These are phyloP conservation scores for Hirtodrosophila cameraria DNA, from an alignment of 2,888 invertebrate species.

Conservation along the genomic window DNA sequence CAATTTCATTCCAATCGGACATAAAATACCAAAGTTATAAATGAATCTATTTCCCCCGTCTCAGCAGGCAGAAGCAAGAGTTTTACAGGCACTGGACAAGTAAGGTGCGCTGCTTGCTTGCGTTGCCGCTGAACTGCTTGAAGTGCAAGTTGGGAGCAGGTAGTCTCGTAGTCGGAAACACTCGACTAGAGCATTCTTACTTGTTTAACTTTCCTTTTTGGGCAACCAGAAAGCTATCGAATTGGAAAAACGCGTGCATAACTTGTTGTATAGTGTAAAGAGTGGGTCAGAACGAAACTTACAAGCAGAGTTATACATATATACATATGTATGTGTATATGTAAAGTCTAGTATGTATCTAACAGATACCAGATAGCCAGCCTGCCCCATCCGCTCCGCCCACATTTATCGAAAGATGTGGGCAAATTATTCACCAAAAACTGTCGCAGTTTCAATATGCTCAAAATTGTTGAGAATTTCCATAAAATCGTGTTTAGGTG, in stretches of 20 bases:
- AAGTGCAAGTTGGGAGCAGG: no score
- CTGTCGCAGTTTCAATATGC: constrained; percentile 55
- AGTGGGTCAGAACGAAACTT: constrained; percentile 38
- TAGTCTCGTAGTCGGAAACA: no score
- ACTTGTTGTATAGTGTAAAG: constrained; percentile 39
- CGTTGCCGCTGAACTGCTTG: no score
- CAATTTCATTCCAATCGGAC: no score
- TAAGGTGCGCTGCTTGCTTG: no score
- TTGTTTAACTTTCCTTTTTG: constrained; percentile 23
- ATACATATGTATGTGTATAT: neutral
- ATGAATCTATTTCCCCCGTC: no score
- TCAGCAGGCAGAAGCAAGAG: no score
- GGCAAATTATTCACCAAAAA: constrained; percentile 47
- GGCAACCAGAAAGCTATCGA: constrained; percentile 15
- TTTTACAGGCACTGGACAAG: no score
- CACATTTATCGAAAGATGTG: constrained; percentile 39
- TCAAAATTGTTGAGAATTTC: constrained; percentile 40
- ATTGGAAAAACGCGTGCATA: constrained; percentile 49
- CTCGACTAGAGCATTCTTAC: constrained; percentile 17
- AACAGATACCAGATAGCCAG: constrained; percentile 43
- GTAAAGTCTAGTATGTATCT: neutral
- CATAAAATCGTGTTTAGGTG: constrained; percentile 31
- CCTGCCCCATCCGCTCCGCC: constrained; percentile 41
- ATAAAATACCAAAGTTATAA: no score
- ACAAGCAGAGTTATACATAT: neutral